Evolutionary conservation across 2,888 invertebrate genomes (phyloP), one percentile per base, ranked within the genome.

Genomic region (Andrena marginata): DNA sequence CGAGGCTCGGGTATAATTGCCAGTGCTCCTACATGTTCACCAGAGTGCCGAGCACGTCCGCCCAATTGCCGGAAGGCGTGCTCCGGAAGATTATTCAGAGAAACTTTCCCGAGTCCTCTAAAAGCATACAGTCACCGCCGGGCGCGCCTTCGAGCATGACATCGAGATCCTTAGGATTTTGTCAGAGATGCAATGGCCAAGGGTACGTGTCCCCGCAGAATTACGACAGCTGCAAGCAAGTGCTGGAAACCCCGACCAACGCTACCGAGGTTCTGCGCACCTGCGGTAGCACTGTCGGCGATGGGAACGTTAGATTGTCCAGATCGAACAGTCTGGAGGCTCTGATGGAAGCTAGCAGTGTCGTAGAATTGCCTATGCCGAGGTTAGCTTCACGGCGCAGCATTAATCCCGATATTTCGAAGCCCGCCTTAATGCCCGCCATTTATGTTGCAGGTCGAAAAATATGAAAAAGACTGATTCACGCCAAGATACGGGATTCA

Each of bases 191-290:
- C 68, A 90, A 90, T 33, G 90, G 91, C 4, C 88, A 90, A 10
- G 90, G 89, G 33, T 89, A 82, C 3, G 69, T 79, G 0, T 82
- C 87, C 3, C 80, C 89, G 0, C 87, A 87, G 26, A 89, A 83
- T 72, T 90, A 87, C 35, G 91, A 90, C 20, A 87, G 85, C 16
- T 87, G 84, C 16, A 93, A 92, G 65, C 85, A 92, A 20, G 80
- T 92, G 84, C 94, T 97, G 59, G 97, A 97, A 91, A 97, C 97
- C 0, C 97, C 97, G 0, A 97, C 97, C 0, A 97, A 97, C 92
- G 97, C 97, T 48, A 97, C 97, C 0, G 97, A 97, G 91, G 95
- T 97, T 94, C 82, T 93, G n/a, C 88, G 93, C 3, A 92, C 92
- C 3, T 93, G 93, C 23, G 90, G 89, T 13, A 88, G 85, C 5